Base-by-base conservation (phyloP, 2,113 vertebrate species). In the Zosterops hypoxanthus region DNA sequence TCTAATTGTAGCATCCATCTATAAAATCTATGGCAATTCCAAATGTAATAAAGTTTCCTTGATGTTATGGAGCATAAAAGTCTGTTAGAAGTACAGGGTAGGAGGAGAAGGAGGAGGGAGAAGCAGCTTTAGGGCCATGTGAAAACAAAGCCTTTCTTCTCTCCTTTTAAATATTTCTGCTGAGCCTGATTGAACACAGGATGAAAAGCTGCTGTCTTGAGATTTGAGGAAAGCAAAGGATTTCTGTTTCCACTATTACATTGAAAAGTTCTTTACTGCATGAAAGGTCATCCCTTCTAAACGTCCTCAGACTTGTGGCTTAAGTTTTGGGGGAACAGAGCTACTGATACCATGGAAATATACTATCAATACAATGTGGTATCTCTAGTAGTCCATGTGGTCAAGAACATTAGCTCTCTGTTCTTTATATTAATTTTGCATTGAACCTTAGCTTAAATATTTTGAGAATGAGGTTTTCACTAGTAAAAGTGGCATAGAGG, bases 161-260 rank as follows among this genome's bases (percentile, higher is more conserved):
- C 66, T 94, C 83, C 91, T 94, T 97, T 95, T 87, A 94, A 97
- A 90, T 92, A 88, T 86, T 86, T 95, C 86, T 91, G 84, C 90
- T 85, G 89, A 59, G 63, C 84, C 72, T 95, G 96, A 95, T 90
- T 95, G 95, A 97, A 95, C 94, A 87, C 25, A 87, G 86, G 94
- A 96, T 97, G 94, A 97, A 97, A 97, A 94, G 95, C 79, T 5
- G 3, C 72, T 93, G 90, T 94, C 96, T 93, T 91, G 94, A 95
- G 91, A 97, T 86, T 95, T 96, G 87, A 87, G 64, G 26, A 80
- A 86, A 92, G 89, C 77, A 91, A 86, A 96, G 64, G 65, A 82
- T 96, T 97, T 94, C 81, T 94, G 50, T 96, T 94, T 95, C 60
- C 36, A 53, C 69, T 83, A 23, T 84, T 91, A 93, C 57, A 82